Evolutionary conservation across 2,888 invertebrate species (phyloP), one percentile per base, ranked within the genome.

Genomic region (Lysandra bellargus): DNA sequence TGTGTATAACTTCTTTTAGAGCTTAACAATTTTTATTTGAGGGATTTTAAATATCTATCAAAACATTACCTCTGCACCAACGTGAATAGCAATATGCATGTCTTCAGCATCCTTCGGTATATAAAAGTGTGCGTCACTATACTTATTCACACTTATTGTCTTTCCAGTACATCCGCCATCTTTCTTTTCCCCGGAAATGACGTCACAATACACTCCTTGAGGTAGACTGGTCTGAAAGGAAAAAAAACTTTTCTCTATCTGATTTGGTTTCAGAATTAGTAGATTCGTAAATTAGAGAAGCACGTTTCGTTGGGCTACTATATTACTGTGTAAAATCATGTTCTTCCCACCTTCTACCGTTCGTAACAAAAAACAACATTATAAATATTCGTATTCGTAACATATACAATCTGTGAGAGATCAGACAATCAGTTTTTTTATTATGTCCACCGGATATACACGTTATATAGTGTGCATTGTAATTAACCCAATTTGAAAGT

Each of bases 121-220:
- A 44, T 87, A 84, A 78, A 97, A 93, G 79, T 90, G 83, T 0
- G 96, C 96, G 7, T 83, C 87, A 0, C 96, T 95, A 78, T 94
- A 88, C 0, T 84, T 82, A 6, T 91, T 91, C 0, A 97, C 97
- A 0, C 85, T 90, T 1, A 97, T 91, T 12, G 88, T 91, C 79
- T 89, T 95, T 7, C 97, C 97, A 0, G 96, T 95, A 85, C 97
- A 97, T 0, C 83, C 81, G n/a, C 90, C 88, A 30, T 90, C 88
- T 1, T 84, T 81, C 17, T 87, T 85, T 72, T 86, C 84, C 1
- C 97, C 97, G 40, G 96, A 95, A 83, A 97, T 97, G 33, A 98
- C 94, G 88, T 98, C 98, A 90, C 98, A 98, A 87, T 98, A 98
- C 0, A 85, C 91, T 0, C 98, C 98, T 82, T 94, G 85, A 0